Percentiles rank a stretch among this genome's conserved stretches.
These are phyloP conservation scores for Hermetia illucens DNA, from an alignment of 1,140 invertebrate species.

Conservation along the genomic window DNA sequence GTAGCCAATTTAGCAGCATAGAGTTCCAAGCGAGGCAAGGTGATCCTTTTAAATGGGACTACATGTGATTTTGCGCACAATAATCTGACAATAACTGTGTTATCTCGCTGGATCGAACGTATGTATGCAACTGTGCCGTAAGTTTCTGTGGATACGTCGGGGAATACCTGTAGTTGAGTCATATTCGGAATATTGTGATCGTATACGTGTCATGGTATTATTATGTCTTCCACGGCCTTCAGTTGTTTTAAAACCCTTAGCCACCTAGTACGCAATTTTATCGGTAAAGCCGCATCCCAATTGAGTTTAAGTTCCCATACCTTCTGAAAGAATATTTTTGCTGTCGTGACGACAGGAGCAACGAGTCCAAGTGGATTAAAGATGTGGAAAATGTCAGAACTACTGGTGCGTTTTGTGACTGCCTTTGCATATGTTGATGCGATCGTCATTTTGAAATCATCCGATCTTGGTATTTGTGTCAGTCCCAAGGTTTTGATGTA, in stretches of 20 bases:
- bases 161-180: slow-evolving; percentile 19
- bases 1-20: slow-evolving; percentile 10
- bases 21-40: slow-evolving; percentile 16
- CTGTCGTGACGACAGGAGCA: slow-evolving; percentile 17
- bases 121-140: slow-evolving; percentile 23
- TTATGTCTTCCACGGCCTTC: too few species aligned
- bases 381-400: slow-evolving; percentile 15
- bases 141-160: slow-evolving; percentile 20
- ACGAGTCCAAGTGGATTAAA: slow-evolving; percentile 27
- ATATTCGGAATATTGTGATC: too few species aligned
- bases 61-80: slow-evolving; percentile 17
- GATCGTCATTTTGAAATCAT: too few species aligned
- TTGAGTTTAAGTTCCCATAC: slow-evolving; percentile 18
- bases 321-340: slow-evolving; percentile 28
- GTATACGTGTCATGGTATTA: too few species aligned
- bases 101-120: slow-evolving; percentile 7
- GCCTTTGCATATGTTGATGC: slow-evolving; percentile 12
- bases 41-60: slow-evolving; percentile 14
- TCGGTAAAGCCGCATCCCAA: too few species aligned
- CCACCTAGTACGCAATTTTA: too few species aligned
- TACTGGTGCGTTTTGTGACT: too few species aligned
- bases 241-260: too few species aligned
- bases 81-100: slow-evolving; percentile 10
- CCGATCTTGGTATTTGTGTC: too few species aligned
- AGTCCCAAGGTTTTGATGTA: too few species aligned